Conservation (phyloP, 2,888 invertebrate species). For the Folsomia candida region DNA sequence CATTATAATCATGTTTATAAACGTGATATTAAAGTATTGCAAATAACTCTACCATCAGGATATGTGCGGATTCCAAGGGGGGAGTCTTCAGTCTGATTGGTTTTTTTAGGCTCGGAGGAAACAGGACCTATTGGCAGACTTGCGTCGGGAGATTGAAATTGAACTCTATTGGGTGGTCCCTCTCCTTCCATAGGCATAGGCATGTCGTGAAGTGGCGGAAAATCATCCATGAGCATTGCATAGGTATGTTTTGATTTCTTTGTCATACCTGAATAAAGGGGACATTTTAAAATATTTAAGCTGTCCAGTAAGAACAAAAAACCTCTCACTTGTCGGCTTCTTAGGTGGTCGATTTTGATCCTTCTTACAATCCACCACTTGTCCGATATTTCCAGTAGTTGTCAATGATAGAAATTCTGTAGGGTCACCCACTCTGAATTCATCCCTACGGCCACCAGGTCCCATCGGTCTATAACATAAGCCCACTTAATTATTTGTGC, state of each 20-base stretch:
- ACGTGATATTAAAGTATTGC: background rate
- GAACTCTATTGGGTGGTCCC: constrained; percentile 38
- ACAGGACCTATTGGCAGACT: constrained; percentile 28
- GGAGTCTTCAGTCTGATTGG: constrained; percentile 25
- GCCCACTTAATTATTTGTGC: background rate
- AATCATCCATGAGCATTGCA: constrained; percentile 98
- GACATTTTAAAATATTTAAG: constrained; percentile 22
- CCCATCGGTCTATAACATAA: constrained; percentile 38
- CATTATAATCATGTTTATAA: no score
- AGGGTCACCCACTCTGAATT: constrained; percentile 61
- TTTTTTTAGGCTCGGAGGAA: constrained; percentile 27
- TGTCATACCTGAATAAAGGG: constrained; percentile 70
- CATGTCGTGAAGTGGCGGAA: constrained; percentile 98
- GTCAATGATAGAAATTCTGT: constrained; percentile 91
- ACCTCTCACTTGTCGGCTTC: constrained; percentile 46
- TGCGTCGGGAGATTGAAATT: constrained; percentile 41
- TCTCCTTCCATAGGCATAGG: constrained; percentile 58
- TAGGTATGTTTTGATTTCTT: constrained; percentile 93
- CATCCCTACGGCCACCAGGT: constrained; percentile 44
- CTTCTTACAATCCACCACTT: constrained; percentile 47
- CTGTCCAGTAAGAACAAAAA: background rate
- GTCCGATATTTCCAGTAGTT: constrained; percentile 70
- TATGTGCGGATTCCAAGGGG: constrained; percentile 82
- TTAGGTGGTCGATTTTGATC: constrained; percentile 48
- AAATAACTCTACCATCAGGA: constrained; percentile 76